phyloP scores from a whole-genome alignment of 2,797 vertebrate species.

The Mastacembelus armatus region DNA sequence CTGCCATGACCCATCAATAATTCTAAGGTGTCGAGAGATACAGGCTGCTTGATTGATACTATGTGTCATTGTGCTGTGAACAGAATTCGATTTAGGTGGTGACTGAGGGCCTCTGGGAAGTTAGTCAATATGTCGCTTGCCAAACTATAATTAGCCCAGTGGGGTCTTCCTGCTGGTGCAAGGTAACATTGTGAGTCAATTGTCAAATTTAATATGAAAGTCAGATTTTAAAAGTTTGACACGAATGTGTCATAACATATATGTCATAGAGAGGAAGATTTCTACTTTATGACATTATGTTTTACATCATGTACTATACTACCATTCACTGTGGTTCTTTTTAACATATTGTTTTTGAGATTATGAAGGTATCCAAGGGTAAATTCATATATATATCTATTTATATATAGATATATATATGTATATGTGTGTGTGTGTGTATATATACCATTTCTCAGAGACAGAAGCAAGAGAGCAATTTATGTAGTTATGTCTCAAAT shows the following conservation, averaged over 20 bases:
- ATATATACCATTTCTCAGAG: no score
- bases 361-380: no score
- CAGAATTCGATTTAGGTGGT: conserved; percentile 75
- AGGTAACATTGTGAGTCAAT: conserved; percentile 63
- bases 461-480: conserved; percentile 13
- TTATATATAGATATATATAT: no score
- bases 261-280: conserved; percentile 3
- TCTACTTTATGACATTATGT: neutral
- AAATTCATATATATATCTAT: no score
- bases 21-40: conserved; percentile 56
- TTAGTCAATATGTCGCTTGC: conserved; percentile 77
- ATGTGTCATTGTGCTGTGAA: conserved; percentile 74
- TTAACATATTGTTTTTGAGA: no score
- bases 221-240: conserved; percentile 42
- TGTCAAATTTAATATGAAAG: conserved; percentile 51
- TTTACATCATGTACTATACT: no score
- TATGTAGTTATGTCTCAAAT: conserved; percentile 15
- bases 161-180: conserved; percentile 50
- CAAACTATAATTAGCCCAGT: conserved; percentile 74
- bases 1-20: conserved; percentile 78
- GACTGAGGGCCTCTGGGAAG: conserved; percentile 67
- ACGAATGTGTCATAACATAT: conserved; percentile 3
- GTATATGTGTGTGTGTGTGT: no score
- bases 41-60: conserved; percentile 74
- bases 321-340: neutral